These are phyloP conservation scores for Cariama cristata DNA, from an alignment of 2,113 vertebrate species.

Conservation along the genomic window DNA sequence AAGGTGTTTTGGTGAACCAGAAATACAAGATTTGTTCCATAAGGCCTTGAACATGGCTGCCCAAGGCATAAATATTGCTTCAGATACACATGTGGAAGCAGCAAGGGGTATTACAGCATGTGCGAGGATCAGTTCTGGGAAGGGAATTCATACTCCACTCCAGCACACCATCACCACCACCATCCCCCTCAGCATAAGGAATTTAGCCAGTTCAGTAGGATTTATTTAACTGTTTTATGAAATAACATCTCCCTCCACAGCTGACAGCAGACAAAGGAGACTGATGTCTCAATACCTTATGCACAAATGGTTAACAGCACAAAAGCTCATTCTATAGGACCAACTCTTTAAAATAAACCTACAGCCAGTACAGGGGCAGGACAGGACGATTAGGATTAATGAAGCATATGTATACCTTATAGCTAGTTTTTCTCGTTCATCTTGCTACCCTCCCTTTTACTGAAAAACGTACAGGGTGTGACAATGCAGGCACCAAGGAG, in stretches of 20 bases:
- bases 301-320: neutral
- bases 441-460: neutral
- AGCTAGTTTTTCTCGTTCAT: slow-evolving; percentile 63
- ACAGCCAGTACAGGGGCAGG: neutral
- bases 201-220: neutral
- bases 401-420: neutral
- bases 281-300: neutral
- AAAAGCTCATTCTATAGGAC: neutral
- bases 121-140: neutral
- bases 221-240: neutral
- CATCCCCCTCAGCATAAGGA: neutral
- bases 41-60: neutral
- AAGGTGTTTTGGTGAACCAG: neutral
- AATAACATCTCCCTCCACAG: neutral
- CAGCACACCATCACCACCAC: neutral
- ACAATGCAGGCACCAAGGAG: neutral
- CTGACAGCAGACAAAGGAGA: neutral
- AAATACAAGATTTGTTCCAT: neutral
- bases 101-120: neutral
- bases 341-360: neutral
- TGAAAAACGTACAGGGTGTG: slow-evolving; percentile 26
- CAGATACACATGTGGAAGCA: neutral
- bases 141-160: neutral
- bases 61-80: neutral
- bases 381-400: neutral